Percentiles rank a stretch among this genome's conserved stretches.
Conservation (phyloP, 2,797 vertebrate species). For the Acestrorhynchus altus region DNA sequence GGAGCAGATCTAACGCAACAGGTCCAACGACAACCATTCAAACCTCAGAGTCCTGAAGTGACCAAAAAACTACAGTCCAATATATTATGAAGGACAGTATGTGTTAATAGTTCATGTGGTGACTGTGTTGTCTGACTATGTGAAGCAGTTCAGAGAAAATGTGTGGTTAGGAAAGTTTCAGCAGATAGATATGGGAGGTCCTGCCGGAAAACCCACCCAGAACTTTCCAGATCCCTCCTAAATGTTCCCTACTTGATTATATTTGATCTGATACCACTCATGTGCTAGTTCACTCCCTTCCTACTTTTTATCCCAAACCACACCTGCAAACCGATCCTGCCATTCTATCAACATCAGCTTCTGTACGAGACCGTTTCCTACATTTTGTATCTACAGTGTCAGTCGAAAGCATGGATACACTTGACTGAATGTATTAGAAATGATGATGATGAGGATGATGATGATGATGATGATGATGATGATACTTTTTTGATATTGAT, state of each 20-base stretch:
- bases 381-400: too few relatives aligned
- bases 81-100: background rate
- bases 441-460: too few relatives aligned
- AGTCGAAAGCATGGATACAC: too few relatives aligned
- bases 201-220: conserved; percentile 55
- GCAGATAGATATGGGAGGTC: conserved; percentile 12
- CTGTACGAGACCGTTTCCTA: background rate
- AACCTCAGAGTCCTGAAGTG: background rate
- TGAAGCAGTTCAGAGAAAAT: background rate
- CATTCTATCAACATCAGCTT: background rate
- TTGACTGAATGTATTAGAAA: too few relatives aligned
- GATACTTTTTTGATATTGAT: too few relatives aligned
- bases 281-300: conserved; percentile 45
- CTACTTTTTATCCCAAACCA: conserved; percentile 37
- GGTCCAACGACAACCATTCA: background rate
- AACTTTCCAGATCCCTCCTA: conserved; percentile 51
- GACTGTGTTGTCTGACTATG: background rate
- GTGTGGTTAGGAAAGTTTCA: conserved; percentile 18
- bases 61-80: background rate
- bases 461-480: too few relatives aligned
- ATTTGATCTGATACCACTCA: conserved; percentile 46
- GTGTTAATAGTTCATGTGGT: background rate
- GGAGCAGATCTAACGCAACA: background rate
- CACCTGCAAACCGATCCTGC: background rate
- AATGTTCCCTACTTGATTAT: conserved; percentile 28